phyloP scores from a whole-genome alignment of 2,797 vertebrate genomes.

The Lycodopsis pacificus region DNA sequence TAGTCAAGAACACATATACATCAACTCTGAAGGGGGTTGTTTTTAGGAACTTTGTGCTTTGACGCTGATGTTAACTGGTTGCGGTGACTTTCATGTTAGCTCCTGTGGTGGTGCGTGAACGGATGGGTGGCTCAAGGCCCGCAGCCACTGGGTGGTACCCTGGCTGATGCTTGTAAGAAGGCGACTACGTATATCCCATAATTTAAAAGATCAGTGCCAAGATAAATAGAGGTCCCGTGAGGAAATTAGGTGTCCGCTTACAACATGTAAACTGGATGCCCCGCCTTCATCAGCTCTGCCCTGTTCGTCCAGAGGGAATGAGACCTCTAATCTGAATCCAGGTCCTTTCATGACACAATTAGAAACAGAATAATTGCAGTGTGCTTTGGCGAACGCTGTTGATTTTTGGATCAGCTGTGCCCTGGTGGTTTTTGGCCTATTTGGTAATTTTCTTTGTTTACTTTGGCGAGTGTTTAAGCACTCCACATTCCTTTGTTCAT shows the following conservation, averaged over 20 bases:
- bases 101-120: conserved; percentile 46
- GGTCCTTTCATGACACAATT: conserved; percentile 47
- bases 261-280: conserved; percentile 30
- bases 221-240: conserved; percentile 62
- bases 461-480: conserved; percentile 52
- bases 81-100: conserved; percentile 60
- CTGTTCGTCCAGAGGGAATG: conserved; percentile 17
- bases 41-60: conserved; percentile 42
- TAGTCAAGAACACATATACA: conserved; percentile 13
- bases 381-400: conserved; percentile 11
- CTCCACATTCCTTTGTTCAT: conserved; percentile 71
- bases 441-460: conserved; percentile 63
- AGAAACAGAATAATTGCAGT: conserved; percentile 52
- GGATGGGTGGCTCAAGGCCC: conserved; percentile 49
- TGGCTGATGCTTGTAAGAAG: conserved; percentile 53
- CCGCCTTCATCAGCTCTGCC: conserved; percentile 42
- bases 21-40: conserved; percentile 32
- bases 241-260: conserved; percentile 56
- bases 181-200: conserved; percentile 50
- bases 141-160: conserved; percentile 70
- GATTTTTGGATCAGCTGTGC: conserved; percentile 32
- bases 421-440: conserved; percentile 38
- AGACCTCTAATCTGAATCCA: conserved; percentile 60
- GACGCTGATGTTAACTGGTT: conserved; percentile 63
- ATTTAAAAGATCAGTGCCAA: conserved; percentile 61